These are phyloP conservation scores for Sorex araneus DNA, from an alignment of 2,113 vertebrate species.

Conservation along the genomic window DNA sequence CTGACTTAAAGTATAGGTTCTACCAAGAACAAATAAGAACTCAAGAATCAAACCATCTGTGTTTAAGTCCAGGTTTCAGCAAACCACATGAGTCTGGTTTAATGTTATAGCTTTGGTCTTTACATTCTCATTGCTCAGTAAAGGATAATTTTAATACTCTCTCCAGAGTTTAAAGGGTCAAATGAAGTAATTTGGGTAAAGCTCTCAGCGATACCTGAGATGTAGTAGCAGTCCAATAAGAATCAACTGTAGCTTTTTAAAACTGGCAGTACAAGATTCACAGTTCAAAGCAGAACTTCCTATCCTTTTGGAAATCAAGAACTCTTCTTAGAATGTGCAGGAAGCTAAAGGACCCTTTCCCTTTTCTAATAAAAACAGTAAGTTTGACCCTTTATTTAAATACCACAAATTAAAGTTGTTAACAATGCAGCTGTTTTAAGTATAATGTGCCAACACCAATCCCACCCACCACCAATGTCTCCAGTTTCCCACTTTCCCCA, in stretches of 20 bases:
- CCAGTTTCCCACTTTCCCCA: too few relatives aligned
- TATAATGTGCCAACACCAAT: too few relatives aligned
- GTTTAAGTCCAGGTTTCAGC: neutral
- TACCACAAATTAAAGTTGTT: neutral
- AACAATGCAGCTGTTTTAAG: too few relatives aligned
- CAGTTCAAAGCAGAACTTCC: neutral
- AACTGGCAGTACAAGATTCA: too few relatives aligned
- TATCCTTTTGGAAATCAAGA: constrained; percentile 34
- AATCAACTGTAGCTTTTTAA: too few relatives aligned
- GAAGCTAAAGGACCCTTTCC: neutral
- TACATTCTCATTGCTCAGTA: neutral
- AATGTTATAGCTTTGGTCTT: neutral
- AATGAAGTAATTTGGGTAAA: too few relatives aligned
- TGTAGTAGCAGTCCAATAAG: too few relatives aligned
- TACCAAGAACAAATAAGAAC: neutral
- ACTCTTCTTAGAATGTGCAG: neutral
- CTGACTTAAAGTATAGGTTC: neutral
- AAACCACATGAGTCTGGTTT: neutral
- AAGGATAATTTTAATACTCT: neutral
- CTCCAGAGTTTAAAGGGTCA: too few relatives aligned
- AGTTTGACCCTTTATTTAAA: neutral
- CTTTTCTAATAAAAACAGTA: too few relatives aligned
- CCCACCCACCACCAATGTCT: too few relatives aligned
- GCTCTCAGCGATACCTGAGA: too few relatives aligned
- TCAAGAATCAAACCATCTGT: neutral